phyloP scores from a whole-genome alignment of 2,888 invertebrate species.

The Pheosia tremula region DNA sequence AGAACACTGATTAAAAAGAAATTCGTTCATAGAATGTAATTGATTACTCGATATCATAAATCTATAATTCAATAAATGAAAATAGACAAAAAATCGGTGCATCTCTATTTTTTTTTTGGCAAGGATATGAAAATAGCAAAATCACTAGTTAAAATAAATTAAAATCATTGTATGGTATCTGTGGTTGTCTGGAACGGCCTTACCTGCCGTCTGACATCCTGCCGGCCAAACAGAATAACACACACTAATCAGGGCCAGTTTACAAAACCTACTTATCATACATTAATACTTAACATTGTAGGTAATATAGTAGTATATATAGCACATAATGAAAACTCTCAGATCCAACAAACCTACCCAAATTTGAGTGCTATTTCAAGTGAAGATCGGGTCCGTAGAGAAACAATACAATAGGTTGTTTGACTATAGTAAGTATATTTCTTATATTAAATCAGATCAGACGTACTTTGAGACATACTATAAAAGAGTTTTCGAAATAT shows the following conservation, averaged over 20 bases:
- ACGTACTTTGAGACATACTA: too few species aligned
- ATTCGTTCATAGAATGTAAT: neutral
- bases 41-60: neutral
- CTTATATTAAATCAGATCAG: too few species aligned
- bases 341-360: too few species aligned
- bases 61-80: neutral
- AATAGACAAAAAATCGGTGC: neutral
- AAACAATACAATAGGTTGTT: too few species aligned
- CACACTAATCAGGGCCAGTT: conserved; percentile 53
- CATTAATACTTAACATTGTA: too few species aligned
- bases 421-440: too few species aligned
- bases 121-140: conserved; percentile 22
- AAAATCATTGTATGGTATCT: conserved; percentile 33
- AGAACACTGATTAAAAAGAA: neutral
- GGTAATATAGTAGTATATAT: too few species aligned
- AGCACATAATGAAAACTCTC: too few species aligned
- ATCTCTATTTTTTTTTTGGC: conserved; percentile 11
- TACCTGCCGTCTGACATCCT: conserved; percentile 82
- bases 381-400: too few species aligned
- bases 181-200: conserved; percentile 54
- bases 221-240: conserved; percentile 78
- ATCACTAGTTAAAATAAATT: conserved; percentile 16
- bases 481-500: too few species aligned
- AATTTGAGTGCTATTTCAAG: too few species aligned
- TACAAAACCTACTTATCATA: conserved; percentile 21